These are phyloP conservation scores for Cephus pulcher DNA, from an alignment of 2,888 invertebrate species.

Conservation along the genomic window DNA sequence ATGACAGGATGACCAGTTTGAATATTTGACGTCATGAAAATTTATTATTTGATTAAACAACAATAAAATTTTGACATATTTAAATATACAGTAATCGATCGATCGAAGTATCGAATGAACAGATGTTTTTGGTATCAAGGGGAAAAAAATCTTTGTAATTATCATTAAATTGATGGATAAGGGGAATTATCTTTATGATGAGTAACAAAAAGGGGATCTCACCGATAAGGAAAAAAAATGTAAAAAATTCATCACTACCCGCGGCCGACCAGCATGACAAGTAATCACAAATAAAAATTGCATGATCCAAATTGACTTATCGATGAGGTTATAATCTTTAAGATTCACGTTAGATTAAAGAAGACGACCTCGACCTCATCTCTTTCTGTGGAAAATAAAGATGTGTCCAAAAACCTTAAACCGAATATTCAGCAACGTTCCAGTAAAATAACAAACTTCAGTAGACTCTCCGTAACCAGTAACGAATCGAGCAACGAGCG, in stretches of 20 bases:
- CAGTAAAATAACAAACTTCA: neutral
- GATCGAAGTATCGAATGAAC: neutral
- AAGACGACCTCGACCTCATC: conserved; percentile 20
- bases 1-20: too few relatives aligned
- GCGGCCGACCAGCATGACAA: conserved; percentile 36
- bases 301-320: neutral
- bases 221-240: conserved; percentile 26
- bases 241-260: conserved; percentile 29
- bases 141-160: conserved; percentile 30
- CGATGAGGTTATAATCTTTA: conserved; percentile 1
- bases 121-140: neutral
- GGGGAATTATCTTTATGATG: conserved; percentile 35
- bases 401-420: conserved; percentile 3
- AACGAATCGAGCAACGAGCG: neutral
- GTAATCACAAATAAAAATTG: conserved; percentile 28
- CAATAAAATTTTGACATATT: neutral
- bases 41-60: too few relatives aligned
- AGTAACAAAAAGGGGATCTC: conserved; percentile 31
- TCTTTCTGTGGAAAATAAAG: conserved; percentile 7
- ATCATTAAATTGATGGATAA: conserved; percentile 31
- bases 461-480: neutral
- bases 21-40: too few relatives aligned
- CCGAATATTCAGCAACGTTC: conserved; percentile 1
- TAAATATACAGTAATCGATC: neutral
- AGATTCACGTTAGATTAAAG: conserved; percentile 21